Base-by-base conservation (phyloP, 2,888 invertebrate genomes). In the Eurytoma californica region DNA sequence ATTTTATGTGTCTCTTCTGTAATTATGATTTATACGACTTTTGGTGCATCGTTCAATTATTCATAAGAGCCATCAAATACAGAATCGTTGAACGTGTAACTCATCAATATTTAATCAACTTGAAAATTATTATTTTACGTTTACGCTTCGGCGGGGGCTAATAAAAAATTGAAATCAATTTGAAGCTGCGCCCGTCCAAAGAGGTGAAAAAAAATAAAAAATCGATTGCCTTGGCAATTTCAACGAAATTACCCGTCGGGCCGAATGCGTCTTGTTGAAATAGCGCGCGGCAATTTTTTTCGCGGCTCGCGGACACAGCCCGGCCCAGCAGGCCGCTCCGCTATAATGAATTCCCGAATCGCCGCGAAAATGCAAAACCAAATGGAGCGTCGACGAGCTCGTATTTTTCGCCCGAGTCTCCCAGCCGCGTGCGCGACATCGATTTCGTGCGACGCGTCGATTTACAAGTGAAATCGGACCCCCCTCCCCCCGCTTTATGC, bases 381-480 rank as follows among this genome's bases (percentile, higher is more conserved):
- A 55, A 47, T 53, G 5, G 51, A 72, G 65, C 60, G 13, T 30
- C 18, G 61, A 20, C 53, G 13, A 18, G 14, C 18, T n/a, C 51
- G 58, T 77, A 80, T 77, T 80, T 77, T 77, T 77, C 61, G n/a
- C 12, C 28, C 72, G 73, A 58, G 77, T 66, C 66, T 73, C 66
- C 47, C 66, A 49, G 70, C 49, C 53, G 39, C 49, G n/a, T 12
- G n/a, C n/a, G n/a, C 2, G 51, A 57, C 79, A 77, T 78, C 72
- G 72, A 77, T 72, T 73, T 30, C 75, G 65, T 51, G 18, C n/a
- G 39, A 18, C 70, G 39, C 39, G 39, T 77, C 77, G 55, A 78
- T 80, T 80, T 80, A 68, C 76, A 80, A 80, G 67, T 80, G 39
- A 72, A 80, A 72, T 76, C 51, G 57, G 55, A n/a, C 16, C 30